Evolutionary conservation across 2,888 invertebrate genomes (phyloP), one percentile per base, ranked within the genome.

Genomic region (Eristalinus aeneus): DNA sequence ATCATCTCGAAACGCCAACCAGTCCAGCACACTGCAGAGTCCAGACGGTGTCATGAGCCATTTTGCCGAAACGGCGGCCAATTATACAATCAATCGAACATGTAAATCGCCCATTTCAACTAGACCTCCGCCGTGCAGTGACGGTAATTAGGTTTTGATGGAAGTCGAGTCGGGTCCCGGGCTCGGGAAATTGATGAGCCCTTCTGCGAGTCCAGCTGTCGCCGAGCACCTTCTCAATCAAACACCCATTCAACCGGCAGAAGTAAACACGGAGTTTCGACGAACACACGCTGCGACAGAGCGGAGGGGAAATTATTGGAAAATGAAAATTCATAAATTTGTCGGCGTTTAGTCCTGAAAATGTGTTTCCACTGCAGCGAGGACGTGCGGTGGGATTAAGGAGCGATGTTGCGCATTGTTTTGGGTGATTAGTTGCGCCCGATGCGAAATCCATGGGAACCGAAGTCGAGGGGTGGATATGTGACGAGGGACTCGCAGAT

Each of bases 31-130:
- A 39, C 54, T n/a, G n/a, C n/a, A n/a, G n/a, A 11, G 27, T 64
- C 58, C 8, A 31, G 12, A 20, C 60, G 56, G 56, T 31, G n/a
- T 58, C 23, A 39, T 23, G 32, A 4, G 60, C 12, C 12, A 46
- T 61, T 32, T 65, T 31, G 54, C 20, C 9, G 39, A 23, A 75
- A 72, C 68, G 72, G 65, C 64, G 69, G 80, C 85, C 85, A 85
- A 85, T 80, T 85, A 80, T 64, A 72, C 85, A 80, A 85, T 85
- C 85, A 80, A 80, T 85, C 80, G 85, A 69, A 85, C 80, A 85
- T 85, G 85, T 85, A 80, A 80, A 85, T 85, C 68, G 72, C 53
- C 85, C 72, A 60, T 71, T 78, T 69, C 58, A 27, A 32, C 74
- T 46, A 16, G 22, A 63, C 36, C 34, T 63, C 16, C 60, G 23